A percentile compares a stretch with the other conserved stretches of the same genome.
phyloP scores from a whole-genome alignment of 1,140 invertebrate species.

The Yoshiicerus persimilis region DNA sequence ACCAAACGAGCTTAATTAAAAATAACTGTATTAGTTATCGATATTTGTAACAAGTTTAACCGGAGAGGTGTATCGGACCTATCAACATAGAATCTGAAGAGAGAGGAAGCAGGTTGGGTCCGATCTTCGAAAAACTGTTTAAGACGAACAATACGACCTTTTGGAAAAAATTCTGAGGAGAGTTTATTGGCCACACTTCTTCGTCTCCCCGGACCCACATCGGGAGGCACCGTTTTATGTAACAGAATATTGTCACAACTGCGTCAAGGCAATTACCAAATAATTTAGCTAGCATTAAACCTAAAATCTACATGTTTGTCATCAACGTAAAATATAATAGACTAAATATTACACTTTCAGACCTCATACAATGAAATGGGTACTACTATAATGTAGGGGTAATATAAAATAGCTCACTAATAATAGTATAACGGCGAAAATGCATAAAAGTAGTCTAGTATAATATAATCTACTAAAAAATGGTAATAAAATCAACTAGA shows the following conservation, averaged over 20 bases:
- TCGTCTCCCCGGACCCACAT: slow-evolving; percentile 35
- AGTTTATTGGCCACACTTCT: slow-evolving; percentile 44
- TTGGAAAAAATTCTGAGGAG: slow-evolving; percentile 44
- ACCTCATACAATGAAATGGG: too few species aligned
- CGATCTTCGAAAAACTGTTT: slow-evolving; percentile 49
- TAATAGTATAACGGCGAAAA: not conserved
- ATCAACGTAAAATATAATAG: not conserved
- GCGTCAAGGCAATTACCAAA: not conserved
- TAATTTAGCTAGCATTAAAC: not conserved
- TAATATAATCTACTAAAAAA: not conserved
- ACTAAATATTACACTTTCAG: not conserved
- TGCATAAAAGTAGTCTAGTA: not conserved
- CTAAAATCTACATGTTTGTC: not conserved
- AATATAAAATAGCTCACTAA: too few species aligned
- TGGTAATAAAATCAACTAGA: not conserved
- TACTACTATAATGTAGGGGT: too few species aligned
- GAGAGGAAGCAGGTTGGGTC: slow-evolving; percentile 43
- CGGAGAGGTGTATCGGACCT: slow-evolving; percentile 30
- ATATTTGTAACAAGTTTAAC: not conserved
- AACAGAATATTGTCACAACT: slow-evolving; percentile 21
- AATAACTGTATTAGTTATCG: not conserved
- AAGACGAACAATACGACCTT: slow-evolving; percentile 45
- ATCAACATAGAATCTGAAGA: slow-evolving; percentile 47
- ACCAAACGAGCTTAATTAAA: not conserved
- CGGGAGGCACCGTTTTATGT: slow-evolving; percentile 35